Evolutionary conservation across 2,888 invertebrate species (phyloP), one percentile per base, ranked within the genome.

Genomic region (Rotaria sp.): DNA sequence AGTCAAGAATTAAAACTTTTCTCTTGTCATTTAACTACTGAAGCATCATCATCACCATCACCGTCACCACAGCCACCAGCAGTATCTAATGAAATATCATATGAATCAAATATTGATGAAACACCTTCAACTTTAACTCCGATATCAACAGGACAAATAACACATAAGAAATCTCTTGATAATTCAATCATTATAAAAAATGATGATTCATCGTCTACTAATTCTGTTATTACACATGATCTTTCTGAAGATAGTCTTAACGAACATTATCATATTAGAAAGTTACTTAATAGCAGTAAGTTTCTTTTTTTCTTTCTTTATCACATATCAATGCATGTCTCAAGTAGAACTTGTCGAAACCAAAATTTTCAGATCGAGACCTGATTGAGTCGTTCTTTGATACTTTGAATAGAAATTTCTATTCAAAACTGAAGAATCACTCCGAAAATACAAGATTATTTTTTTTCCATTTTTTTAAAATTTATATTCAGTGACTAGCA

Each of bases 1-100:
- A 80, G 80, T 80, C 41, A 45, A 45, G 80, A 80, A 80, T n/a
- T 80, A 13, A 80, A 80, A 80, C 26, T 35, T 38, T 80, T 80
- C n/a, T 45, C 41, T 24, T 80, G 80, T 80, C 41, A 80, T 18
- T 80, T 80, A 45, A 67, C 67, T 30, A 15, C 30, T 35, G 30
- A 52, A 18, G 2, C 52, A 52, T 4, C 24, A 52, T 13, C 48
- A 48, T 15, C 2, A 59, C 11, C 59, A 30, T 2, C 57, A 59
- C 4, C 59, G 30, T 21, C 52, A 18, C 4, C 21, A 55, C 26
- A 7, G 48, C 30, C 1, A 35, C 4, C 67, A 35, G 30, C 21
- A 13, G 67, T 35, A 7, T 67, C 67, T 18, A 18, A 35, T 21
- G 30, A 67, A 35, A 3, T 35, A 30, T 52, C 52, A 52, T 18